Base-by-base conservation (phyloP, 2,113 vertebrate genomes). In the Cynopterus brachyotis region DNA sequence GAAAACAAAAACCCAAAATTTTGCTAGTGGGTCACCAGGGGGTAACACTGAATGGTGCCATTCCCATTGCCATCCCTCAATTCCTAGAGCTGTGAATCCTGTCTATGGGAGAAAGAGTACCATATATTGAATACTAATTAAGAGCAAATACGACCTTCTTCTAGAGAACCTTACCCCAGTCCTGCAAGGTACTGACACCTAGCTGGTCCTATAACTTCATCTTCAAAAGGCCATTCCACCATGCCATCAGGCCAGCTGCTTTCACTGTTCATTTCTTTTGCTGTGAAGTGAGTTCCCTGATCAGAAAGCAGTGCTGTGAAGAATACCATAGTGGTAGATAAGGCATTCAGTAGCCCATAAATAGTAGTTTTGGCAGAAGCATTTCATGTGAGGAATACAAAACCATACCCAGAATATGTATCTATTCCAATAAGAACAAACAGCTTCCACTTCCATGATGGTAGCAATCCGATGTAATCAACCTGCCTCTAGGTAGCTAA, bases 361-460 rank as follows among this genome's bases (percentile, higher is more conserved):
- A 70, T 35, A 30, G 37, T 16, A 53, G 17, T 87, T 88, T 57
- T 30, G 32, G 37, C 84, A 86, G 30, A 93, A 78, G 15, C 42
- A 92, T 3, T 89, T 37, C 55, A 79, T 6, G 3, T 5, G 60
- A 32, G 22, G 72, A 84, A 96, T n/a, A 26, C 35, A 85, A 83
- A 84, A 19, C 30, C 20, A 19, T 35, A 94, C 42, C 13, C 17
- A 87, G 37, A 83, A 1, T 76, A 62, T 72, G 13, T 75, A 24
- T 75, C 47, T 91, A 35, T 70, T 86, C 42, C 42, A 37, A 2
- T 37, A 84, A 80, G n/a, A 92, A 84, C 47, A 96, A 91, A 88
- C 15, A 6, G 9, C 20, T 86, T 72, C 42, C 53, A 76, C 62
- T 69, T 75, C 16, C 66, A 35, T 69, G 28, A 79, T 37, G 24